Base-by-base conservation (phyloP, 2,113 vertebrate genomes). In the Clinocottus analis region DNA sequence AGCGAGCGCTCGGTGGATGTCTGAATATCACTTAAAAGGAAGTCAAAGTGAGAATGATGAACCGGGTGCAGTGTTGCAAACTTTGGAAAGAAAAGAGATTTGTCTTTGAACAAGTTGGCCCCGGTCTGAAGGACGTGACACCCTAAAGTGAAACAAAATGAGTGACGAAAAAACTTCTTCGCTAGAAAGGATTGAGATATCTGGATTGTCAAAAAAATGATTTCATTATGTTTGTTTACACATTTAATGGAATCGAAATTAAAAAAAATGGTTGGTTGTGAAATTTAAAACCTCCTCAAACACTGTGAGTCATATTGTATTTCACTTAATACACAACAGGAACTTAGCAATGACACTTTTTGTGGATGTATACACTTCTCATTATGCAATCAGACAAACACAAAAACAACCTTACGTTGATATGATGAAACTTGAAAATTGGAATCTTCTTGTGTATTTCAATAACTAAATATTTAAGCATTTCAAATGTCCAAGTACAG, bases 11-110 rank as follows among this genome's bases (percentile, higher is more conserved):
- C 71, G 17, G 53, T 49, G 65, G 69, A 75, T 65, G 82, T 72
- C 82, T 79, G 89, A 87, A 82, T 84, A 64, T 72, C 23, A 74
- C 80, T 87, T 92, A 29, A 80, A 75, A 75, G 56, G 65, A 35
- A 65, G 69, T 45, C 62, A 70, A 72, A 82, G 87, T 72, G 64
- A 88, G 63, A 73, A 55, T 62, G 82, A 88, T 65, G 78, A 83
- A 55, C 67, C 45, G 80, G 17, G 51, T 37, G 80, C 85, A 35
- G 72, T 23, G 70, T 61, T 66, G 45, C 64, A 39, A 83, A 84
- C 77, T 84, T 73, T 71, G 56, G 62, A 76, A 45, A 63, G 33
- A 33, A 58, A 60, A 31, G 47, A 72, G 63, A n/a, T 75, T 21
- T 12, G 72, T 51, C n/a, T 71, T 62, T 5, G 63, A 85, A 77